Evolutionary conservation across 2,113 vertebrate species (phyloP).

Genomic region (Calypte anna): DNA sequence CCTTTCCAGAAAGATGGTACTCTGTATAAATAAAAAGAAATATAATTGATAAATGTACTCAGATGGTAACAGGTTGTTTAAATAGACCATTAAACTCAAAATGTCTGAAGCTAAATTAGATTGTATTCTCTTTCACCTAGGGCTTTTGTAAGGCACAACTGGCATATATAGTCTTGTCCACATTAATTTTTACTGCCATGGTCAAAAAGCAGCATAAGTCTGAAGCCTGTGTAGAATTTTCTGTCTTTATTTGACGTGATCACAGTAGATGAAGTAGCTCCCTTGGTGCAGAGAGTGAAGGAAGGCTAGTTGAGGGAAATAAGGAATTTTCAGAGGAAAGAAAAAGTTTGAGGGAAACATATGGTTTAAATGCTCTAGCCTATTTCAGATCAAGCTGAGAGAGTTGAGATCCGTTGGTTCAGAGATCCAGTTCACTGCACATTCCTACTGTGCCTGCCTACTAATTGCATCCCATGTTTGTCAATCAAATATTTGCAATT

Average conservation of each 20-base stretch:
- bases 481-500: conserved; percentile 95
- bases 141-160: conserved; percentile 66
- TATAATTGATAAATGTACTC: conserved; percentile 70
- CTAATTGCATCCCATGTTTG: conserved; percentile 94
- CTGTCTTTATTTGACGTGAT: conserved; percentile 73
- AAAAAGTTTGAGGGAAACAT: conserved; percentile 86
- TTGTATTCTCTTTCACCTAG: conserved; percentile 55
- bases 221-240: conserved; percentile 68
- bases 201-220: conserved; percentile 73
- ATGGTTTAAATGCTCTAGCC: conserved; percentile 87
- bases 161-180: conserved; percentile 70
- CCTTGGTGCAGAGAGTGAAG: conserved; percentile 69
- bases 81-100: conserved; percentile 65
- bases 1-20: conserved; percentile 40
- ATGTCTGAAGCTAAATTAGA: conserved; percentile 68
- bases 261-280: conserved; percentile 72
- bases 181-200: conserved; percentile 74
- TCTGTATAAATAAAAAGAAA: conserved; percentile 64
- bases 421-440: conserved; percentile 92
- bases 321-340: conserved; percentile 72
- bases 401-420: conserved; percentile 89
- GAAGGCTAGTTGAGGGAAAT: conserved; percentile 80
- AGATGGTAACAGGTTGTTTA: conserved; percentile 58
- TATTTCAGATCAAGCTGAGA: conserved; percentile 88
- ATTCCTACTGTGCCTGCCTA: conserved; percentile 85